A percentile compares a stretch with the other conserved stretches of the same genome.
Evolutionary conservation across 2,113 vertebrate species (phyloP).

Genomic region (crab-eating macaque (Macaca fascicularis)): T2T-MFA8v1.1 NC_088379.1:5216001-5216500

Average conservation of each 20-base stretch:
- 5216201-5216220: accelerated
- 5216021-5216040: neutral
- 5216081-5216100: neutral
- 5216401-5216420: accelerated
- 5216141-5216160: accelerated
- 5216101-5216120: accelerated
- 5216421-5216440: neutral
- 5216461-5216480: neutral
- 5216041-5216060: accelerated
- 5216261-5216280: neutral
- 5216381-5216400: accelerated
- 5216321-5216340: accelerated
- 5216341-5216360: neutral
- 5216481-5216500: neutral
- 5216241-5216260: accelerated
- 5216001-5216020: neutral
- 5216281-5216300: accelerated
- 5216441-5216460: neutral
- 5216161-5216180: neutral
- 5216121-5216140: neutral
- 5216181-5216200: neutral
- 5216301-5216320: neutral
- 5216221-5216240: neutral
- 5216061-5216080: neutral
- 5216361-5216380: neutral